Percentiles rank a stretch among this genome's conserved stretches.
These are phyloP conservation scores for Coenobita brevimanus DNA, from an alignment of 1,140 invertebrate genomes.

Conservation along the genomic window DNA sequence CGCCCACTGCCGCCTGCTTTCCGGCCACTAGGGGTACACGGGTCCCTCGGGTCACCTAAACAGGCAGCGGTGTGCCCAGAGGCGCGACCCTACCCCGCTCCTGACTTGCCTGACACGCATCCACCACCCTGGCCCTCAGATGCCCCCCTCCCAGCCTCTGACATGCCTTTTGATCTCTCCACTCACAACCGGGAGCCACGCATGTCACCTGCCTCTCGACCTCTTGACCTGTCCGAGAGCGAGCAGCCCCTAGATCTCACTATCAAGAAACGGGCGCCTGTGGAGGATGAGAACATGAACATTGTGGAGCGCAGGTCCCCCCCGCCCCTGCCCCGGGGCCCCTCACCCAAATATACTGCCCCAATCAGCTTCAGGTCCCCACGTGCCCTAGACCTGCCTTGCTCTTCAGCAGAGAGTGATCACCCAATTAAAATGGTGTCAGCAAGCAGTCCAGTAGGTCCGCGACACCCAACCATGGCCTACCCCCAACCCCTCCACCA, in stretches of 20 bases:
- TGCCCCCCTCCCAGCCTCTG: slow-evolving; percentile 47
- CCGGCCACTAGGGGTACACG: slow-evolving; percentile 39
- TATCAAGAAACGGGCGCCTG: slow-evolving; percentile 58
- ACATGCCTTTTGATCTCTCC: slow-evolving; percentile 68
- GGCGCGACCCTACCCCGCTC: slow-evolving; percentile 41
- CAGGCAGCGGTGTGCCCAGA: slow-evolving; percentile 69
- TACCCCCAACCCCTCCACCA: slow-evolving; percentile 51
- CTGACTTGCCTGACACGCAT: slow-evolving; percentile 50
- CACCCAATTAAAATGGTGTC: slow-evolving; percentile 8
- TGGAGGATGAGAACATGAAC: slow-evolving; percentile 63
- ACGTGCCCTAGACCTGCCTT: slow-evolving; percentile 3
- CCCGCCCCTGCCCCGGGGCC: slow-evolving; percentile 4
- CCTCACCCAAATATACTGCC: slow-evolving; percentile 35
- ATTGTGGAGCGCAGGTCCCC: slow-evolving; percentile 39
- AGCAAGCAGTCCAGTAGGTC: slow-evolving; percentile 2
- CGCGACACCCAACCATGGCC: slow-evolving; percentile 16
- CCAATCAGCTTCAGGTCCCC: slow-evolving; percentile 3
- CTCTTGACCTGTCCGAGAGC: slow-evolving; percentile 62
- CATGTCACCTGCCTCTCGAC: slow-evolving; percentile 66
- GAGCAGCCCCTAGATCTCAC: slow-evolving; percentile 64
- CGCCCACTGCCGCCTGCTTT: slow-evolving; percentile 43
- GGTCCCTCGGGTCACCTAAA: slow-evolving; percentile 61
- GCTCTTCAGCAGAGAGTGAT: slow-evolving; percentile 38
- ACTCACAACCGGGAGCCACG: slow-evolving; percentile 65
- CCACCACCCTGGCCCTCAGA: slow-evolving; percentile 46